Conservation (phyloP, 2,888 invertebrate species). For the Sialis fuliginosa region DNA sequence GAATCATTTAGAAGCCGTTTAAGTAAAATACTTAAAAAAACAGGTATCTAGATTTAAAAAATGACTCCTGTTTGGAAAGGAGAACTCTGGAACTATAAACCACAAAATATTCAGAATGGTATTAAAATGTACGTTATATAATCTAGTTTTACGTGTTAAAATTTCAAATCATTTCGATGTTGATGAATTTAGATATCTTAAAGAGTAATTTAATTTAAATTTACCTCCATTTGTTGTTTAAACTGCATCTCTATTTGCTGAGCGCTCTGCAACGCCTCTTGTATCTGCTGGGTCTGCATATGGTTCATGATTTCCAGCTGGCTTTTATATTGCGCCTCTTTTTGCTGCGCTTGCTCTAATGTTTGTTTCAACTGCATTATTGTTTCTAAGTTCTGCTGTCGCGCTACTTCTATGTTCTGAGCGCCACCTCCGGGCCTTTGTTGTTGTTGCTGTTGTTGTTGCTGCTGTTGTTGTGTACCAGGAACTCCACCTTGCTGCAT, state of each 20-base stretch:
- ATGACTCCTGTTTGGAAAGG: too few relatives aligned
- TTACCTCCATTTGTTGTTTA: conserved; percentile 50
- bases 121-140: too few relatives aligned
- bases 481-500: conserved; percentile 12
- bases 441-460: conserved; percentile 14
- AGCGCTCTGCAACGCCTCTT: conserved; percentile 50
- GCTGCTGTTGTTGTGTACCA: conserved; percentile 11
- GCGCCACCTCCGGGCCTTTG: conserved; percentile 23
- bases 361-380: conserved; percentile 62
- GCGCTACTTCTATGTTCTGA: conserved; percentile 49
- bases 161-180: too few relatives aligned
- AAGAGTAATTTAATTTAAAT: conserved; percentile 12
- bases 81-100: too few relatives aligned
- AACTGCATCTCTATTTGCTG: conserved; percentile 69
- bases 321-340: conserved; percentile 59
- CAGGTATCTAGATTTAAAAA: too few relatives aligned
- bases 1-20: too few relatives aligned
- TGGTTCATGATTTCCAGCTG: conserved; percentile 57
- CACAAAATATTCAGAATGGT: too few relatives aligned
- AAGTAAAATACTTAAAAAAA: too few relatives aligned
- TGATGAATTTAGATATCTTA: too few relatives aligned
- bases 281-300: conserved; percentile 35
- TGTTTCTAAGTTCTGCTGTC: conserved; percentile 63
- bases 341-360: conserved; percentile 62
- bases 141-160: too few relatives aligned